Evolutionary conservation across 2,797 vertebrate species (phyloP).

Genomic region (Chelidonichthys spinosus): DNA sequence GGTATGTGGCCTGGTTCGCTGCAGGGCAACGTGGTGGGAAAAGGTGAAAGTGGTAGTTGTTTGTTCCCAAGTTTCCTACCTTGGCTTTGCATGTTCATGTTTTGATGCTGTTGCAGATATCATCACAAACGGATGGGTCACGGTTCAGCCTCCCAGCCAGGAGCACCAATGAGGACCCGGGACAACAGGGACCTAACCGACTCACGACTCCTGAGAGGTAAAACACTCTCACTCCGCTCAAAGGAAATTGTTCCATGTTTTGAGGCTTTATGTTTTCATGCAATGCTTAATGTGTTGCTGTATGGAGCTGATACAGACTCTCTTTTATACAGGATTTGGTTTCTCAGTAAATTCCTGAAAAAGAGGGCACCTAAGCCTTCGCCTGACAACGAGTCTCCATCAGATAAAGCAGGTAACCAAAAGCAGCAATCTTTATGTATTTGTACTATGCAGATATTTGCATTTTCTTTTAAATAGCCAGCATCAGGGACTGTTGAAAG

Average conservation of each 20-base stretch:
- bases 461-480: not conserved
- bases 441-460: not conserved
- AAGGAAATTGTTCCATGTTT: not conserved
- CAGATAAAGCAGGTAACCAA: constrained; percentile 72
- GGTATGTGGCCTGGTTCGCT: constrained; percentile 33
- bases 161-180: constrained; percentile 58
- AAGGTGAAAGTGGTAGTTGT: not conserved
- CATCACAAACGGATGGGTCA: constrained; percentile 66
- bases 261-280: not conserved
- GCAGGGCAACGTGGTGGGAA: constrained; percentile 18
- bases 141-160: constrained; percentile 75
- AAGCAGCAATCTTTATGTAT: not conserved
- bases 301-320: not conserved
- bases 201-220: constrained; percentile 78
- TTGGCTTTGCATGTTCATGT: constrained; percentile 12
- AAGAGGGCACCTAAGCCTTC: constrained; percentile 70
- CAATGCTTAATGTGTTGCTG: not conserved
- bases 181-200: constrained; percentile 22
- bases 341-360: constrained; percentile 76
- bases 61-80: not conserved
- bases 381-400: constrained; percentile 64
- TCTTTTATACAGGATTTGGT: constrained; percentile 73
- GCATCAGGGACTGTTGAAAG: not conserved
- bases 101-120: constrained; percentile 41
- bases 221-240: not conserved